Conservation (phyloP, 2,113 vertebrate genomes). For the Sylvicapra grimmia region DNA sequence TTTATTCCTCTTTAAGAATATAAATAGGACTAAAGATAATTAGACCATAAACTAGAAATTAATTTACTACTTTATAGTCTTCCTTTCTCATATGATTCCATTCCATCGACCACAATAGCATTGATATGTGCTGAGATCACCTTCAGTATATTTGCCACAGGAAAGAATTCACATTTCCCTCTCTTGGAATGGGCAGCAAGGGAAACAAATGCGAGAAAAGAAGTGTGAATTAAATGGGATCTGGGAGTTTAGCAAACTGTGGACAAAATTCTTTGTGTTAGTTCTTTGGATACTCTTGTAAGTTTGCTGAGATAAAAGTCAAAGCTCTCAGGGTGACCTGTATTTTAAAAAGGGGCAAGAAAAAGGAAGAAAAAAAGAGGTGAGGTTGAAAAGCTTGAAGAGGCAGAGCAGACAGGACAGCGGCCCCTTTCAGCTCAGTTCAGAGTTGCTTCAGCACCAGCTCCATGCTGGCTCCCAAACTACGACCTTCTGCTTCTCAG, state of each 20-base stretch:
- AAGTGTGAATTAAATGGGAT: background rate
- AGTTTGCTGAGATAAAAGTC: too few species aligned
- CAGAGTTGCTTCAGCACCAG: background rate
- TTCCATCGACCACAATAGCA: rapidly evolving
- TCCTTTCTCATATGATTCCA: background rate
- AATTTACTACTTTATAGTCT: background rate
- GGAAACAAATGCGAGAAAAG: background rate
- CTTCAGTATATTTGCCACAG: too few species aligned
- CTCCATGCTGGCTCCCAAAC: too few species aligned
- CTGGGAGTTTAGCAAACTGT: background rate
- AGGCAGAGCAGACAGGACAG: background rate
- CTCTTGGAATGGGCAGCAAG: background rate
- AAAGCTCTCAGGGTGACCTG: background rate
- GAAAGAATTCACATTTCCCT: background rate
- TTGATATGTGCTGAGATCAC: background rate
- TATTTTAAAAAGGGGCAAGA: background rate
- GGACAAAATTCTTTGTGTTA: background rate
- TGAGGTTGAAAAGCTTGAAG: background rate
- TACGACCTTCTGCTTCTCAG: background rate
- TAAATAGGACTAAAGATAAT: background rate
- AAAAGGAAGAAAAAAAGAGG: background rate
- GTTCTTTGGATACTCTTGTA: background rate
- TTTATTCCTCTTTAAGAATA: background rate
- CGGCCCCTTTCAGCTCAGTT: rapidly evolving
- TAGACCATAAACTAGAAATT: background rate